These are phyloP conservation scores for Anser cygnoides DNA, from an alignment of 2,113 vertebrate genomes.

Conservation along the genomic window DNA sequence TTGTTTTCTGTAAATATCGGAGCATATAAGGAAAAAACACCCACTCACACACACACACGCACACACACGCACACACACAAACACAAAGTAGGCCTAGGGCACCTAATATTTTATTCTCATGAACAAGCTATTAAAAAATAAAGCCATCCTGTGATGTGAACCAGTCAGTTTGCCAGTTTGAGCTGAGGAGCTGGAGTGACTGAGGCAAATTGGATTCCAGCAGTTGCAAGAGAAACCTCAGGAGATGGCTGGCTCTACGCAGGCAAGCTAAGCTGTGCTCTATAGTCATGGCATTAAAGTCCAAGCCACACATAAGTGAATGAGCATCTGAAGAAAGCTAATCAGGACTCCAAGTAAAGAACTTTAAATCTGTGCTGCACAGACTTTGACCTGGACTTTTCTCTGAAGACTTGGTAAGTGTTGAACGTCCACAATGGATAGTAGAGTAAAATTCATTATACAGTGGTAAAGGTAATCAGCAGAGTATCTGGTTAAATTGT, in stretches of 20 bases:
- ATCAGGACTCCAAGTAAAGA: slow-evolving; percentile 65
- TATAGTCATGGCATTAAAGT: slow-evolving; percentile 63
- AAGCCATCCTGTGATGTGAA: slow-evolving; percentile 53
- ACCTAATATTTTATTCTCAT: slow-evolving; percentile 55
- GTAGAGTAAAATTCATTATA: slow-evolving; percentile 57
- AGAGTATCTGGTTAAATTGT: slow-evolving; percentile 59
- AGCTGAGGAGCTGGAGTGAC: slow-evolving; percentile 44
- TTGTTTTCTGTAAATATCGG: slow-evolving; percentile 43
- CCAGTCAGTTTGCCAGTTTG: slow-evolving; percentile 45
- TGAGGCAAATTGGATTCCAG: slow-evolving; percentile 72
- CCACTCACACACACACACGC: background rate
- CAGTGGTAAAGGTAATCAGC: slow-evolving; percentile 45
- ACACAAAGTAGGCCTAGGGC: slow-evolving; percentile 43
- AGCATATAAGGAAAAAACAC: background rate
- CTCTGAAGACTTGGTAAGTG: slow-evolving; percentile 59
- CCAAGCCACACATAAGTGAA: slow-evolving; percentile 67
- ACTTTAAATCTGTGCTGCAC: slow-evolving; percentile 60
- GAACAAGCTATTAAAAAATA: background rate
- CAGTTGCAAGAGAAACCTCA: slow-evolving; percentile 64
- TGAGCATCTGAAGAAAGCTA: slow-evolving; percentile 68
- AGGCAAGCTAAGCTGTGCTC: slow-evolving; percentile 68
- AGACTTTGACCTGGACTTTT: slow-evolving; percentile 41
- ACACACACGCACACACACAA: background rate
- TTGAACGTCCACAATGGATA: slow-evolving; percentile 29
- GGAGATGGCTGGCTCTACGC: slow-evolving; percentile 54